Conservation (phyloP, 1,140 invertebrate genomes). For the Mesaphorura yosii region DNA sequence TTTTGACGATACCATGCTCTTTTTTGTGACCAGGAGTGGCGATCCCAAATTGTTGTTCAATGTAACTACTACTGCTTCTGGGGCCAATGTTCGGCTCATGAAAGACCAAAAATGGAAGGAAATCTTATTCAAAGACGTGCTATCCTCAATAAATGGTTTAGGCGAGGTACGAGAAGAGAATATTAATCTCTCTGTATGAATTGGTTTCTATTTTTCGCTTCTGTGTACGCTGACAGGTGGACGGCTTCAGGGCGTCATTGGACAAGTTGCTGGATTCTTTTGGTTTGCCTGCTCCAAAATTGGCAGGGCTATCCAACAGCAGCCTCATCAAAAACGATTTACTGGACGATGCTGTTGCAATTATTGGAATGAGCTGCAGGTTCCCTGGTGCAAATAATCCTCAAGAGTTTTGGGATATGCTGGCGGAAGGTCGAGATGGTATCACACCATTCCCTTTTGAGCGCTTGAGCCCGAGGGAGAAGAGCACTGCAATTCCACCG, state of each 20-base stretch:
- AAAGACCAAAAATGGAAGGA: not conserved
- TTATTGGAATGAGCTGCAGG: slow-evolving; percentile 12
- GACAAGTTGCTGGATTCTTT: not conserved
- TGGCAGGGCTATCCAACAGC: not conserved
- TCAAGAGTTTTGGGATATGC: slow-evolving; percentile 18
- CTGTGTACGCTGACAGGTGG: not conserved
- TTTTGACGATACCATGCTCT: no score
- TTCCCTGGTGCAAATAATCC: slow-evolving; percentile 13
- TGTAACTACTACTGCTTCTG: no score
- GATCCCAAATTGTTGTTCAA: no score
- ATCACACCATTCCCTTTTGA: not conserved
- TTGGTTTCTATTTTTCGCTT: not conserved
- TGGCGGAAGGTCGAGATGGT: slow-evolving; percentile 4
- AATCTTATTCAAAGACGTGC: not conserved
- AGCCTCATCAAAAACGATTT: not conserved
- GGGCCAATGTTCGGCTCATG: not conserved
- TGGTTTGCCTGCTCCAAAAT: not conserved
- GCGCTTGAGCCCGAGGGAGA: not conserved
- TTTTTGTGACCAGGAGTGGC: no score
- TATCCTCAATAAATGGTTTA: not conserved
- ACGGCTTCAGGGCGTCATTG: not conserved
- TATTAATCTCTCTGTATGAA: not conserved
- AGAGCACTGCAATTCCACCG: not conserved
- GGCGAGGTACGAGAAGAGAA: not conserved
- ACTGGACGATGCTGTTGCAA: slow-evolving; percentile 10